A percentile compares a stretch with the other conserved stretches of the same genome.
Evolutionary conservation across 2,113 vertebrate genomes (phyloP).

Genomic region (Zosterops japonicus): DNA sequence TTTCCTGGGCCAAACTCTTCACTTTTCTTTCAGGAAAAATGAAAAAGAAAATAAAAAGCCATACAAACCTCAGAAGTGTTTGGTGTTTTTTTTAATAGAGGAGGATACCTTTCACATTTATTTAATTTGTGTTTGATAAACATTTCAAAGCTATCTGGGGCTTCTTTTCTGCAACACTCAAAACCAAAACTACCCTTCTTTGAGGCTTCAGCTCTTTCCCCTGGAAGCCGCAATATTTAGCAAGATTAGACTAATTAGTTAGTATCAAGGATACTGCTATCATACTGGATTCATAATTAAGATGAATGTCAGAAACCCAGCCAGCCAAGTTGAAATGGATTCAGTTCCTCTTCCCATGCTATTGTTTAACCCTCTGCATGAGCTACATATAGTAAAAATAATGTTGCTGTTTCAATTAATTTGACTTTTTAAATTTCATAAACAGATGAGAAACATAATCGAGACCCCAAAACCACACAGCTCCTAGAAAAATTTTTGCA

Average conservation of each 20-base stretch:
- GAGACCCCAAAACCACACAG: neutral
- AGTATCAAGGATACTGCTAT: neutral
- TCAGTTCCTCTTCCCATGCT: neutral
- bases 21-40: neutral
- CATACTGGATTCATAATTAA: accelerated
- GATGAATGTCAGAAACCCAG: neutral
- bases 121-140: neutral
- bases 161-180: neutral
- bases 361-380: neutral
- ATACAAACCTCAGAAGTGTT: neutral
- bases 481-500: neutral
- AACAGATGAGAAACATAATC: neutral
- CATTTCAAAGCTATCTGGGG: neutral
- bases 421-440: neutral
- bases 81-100: neutral
- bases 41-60: neutral
- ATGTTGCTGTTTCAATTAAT: neutral
- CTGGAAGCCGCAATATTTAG: neutral
- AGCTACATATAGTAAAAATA: neutral
- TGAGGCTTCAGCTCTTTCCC: neutral
- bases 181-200: neutral
- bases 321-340: neutral
- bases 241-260: neutral
- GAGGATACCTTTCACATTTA: neutral
- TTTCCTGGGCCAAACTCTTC: neutral